Conservation (phyloP, 2,888 invertebrate species). For the Omphaloscelis lunosa region DNA sequence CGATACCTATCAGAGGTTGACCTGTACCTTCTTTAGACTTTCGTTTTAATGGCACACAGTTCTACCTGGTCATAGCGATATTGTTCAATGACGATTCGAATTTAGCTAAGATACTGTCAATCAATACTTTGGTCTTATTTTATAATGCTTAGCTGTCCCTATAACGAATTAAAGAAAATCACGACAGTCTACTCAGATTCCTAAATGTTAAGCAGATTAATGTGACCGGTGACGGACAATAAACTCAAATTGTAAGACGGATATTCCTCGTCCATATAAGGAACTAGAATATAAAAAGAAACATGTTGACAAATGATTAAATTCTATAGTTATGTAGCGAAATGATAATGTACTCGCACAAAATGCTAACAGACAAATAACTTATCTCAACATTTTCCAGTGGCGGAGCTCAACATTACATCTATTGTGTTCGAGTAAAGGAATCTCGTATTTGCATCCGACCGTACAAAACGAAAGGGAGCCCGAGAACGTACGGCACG, state of each 20-base stretch:
- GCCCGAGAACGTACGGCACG: conserved; percentile 75
- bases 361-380: conserved; percentile 84
- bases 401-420: conserved; percentile 81
- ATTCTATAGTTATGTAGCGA: conserved; percentile 67
- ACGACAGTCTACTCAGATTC: not conserved
- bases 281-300: conserved; percentile 57
- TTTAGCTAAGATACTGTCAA: not conserved
- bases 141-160: not conserved
- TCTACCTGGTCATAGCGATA: not conserved
- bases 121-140: not conserved
- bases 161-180: not conserved
- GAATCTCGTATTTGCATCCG: conserved; percentile 86
- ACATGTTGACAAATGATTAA: conserved; percentile 69
- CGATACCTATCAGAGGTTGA: not conserved
- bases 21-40: not conserved
- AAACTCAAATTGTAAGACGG: conserved; percentile 40
- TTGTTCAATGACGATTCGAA: not conserved
- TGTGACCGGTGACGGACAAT: conserved; percentile 47
- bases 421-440: conserved; percentile 84
- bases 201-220: conserved; percentile 36
- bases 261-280: conserved; percentile 52
- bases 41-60: not conserved
- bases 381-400: conserved; percentile 85
- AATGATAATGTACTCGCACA: conserved; percentile 74
- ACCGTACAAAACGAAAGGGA: conserved; percentile 79